These are phyloP conservation scores for Macrocentrus cingulum DNA, from an alignment of 1,140 invertebrate genomes.

Conservation along the genomic window DNA sequence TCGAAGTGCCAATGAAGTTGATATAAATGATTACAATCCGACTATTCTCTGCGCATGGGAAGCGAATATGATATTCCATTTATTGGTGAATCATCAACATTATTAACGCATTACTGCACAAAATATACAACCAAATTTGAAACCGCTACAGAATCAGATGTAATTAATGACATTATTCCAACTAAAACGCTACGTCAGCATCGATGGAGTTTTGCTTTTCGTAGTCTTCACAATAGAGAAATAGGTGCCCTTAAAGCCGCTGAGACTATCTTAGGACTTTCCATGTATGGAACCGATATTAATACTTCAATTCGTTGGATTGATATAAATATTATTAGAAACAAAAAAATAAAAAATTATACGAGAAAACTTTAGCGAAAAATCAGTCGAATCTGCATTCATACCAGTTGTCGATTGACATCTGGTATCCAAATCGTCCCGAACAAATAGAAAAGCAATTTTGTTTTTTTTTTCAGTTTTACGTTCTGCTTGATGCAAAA, in stretches of 20 bases:
- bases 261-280: conserved; percentile 30
- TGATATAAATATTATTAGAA: conserved; percentile 32
- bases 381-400: conserved; percentile 30
- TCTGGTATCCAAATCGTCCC: conserved; percentile 26
- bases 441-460: not conserved
- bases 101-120: conserved; percentile 30
- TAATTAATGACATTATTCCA: conserved; percentile 29
- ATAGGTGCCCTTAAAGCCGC: conserved; percentile 33
- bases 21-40: conserved; percentile 33
- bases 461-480: conserved; percentile 5
- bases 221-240: conserved; percentile 32
- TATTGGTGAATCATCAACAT: conserved; percentile 29
- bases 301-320: conserved; percentile 36
- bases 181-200: conserved; percentile 27
- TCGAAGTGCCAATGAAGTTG: conserved; percentile 30
- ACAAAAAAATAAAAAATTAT: conserved; percentile 27
- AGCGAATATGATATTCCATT: conserved; percentile 36
- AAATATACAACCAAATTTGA: conserved; percentile 36
- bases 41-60: conserved; percentile 32
- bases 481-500: too few relatives aligned
- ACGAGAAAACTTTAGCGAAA: conserved; percentile 19
- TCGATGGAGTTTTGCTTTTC: conserved; percentile 32
- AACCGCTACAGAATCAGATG: conserved; percentile 26
- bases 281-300: conserved; percentile 32
- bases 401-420: conserved; percentile 25